Evolutionary conservation across 2,113 vertebrate species (phyloP).

Genomic region (Morone chrysops): DNA sequence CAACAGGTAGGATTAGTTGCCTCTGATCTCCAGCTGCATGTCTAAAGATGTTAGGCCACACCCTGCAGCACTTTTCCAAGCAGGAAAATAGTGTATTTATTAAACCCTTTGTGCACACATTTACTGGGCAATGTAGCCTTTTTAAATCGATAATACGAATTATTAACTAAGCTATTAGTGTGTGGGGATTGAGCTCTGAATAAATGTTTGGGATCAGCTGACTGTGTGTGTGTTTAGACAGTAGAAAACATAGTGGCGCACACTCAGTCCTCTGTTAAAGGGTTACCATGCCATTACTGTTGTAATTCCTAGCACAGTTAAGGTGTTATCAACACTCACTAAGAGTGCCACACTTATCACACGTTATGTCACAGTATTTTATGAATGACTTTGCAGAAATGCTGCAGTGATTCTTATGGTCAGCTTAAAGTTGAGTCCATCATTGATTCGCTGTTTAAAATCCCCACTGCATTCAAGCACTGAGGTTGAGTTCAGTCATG

Average conservation of each 20-base stretch:
- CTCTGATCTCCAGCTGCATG: constrained; percentile 52
- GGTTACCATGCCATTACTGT: constrained; percentile 32
- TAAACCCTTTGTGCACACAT: not conserved
- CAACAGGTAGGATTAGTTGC: constrained; percentile 73
- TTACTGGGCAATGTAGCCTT: not conserved
- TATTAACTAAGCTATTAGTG: not conserved
- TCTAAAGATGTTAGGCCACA: constrained; percentile 67
- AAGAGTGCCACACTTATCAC: constrained; percentile 26
- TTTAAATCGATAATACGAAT: not conserved
- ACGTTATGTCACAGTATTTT: constrained; percentile 34
- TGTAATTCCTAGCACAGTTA: constrained; percentile 3
- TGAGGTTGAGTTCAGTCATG: constrained; percentile 4
- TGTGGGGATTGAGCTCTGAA: not conserved
- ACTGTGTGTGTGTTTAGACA: not conserved
- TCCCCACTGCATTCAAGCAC: not conserved
- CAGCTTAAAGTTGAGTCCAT: constrained; percentile 11
- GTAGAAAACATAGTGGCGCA: not conserved
- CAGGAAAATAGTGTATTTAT: not conserved
- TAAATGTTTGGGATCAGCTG: not conserved
- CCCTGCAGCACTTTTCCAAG: constrained; percentile 10
- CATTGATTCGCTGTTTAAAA: not conserved
- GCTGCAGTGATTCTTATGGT: not conserved
- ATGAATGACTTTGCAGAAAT: constrained; percentile 30
- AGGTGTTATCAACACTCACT: constrained; percentile 19
- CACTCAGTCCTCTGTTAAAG: constrained; percentile 1